Evolutionary conservation across 1,140 invertebrate genomes (phyloP).

Genomic region (Trachelipus rathkii): DNA sequence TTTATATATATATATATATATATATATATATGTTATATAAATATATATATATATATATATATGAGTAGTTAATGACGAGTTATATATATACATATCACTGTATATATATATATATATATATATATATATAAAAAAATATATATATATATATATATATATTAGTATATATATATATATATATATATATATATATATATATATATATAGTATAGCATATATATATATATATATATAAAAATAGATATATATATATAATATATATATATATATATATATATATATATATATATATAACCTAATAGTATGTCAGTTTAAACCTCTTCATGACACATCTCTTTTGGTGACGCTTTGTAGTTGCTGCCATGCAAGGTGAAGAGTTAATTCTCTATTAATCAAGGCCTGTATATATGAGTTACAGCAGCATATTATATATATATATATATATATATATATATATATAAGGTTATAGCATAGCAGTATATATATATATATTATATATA

Average conservation of each 20-base stretch:
- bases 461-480: no score
- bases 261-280: constrained; percentile 21
- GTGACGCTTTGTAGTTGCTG: constrained; percentile 83
- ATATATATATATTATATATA: background rate
- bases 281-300: constrained; percentile 63
- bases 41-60: no score
- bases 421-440: constrained; percentile 10
- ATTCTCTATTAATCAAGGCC: constrained; percentile 91
- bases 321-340: constrained; percentile 71
- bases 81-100: no score
- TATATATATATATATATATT: constrained; percentile 20
- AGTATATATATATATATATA: constrained; percentile 1
- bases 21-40: no score
- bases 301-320: constrained; percentile 85
- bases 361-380: constrained; percentile 87
- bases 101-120: no score
- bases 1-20: no score
- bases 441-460: background rate
- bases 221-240: constrained; percentile 2
- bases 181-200: background rate
- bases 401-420: constrained; percentile 8
- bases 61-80: no score
- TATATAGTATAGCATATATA: no score
- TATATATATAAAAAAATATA: no score
- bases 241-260: constrained; percentile 10